phyloP scores from a whole-genome alignment of 2,113 vertebrate genomes.

The Callospermophilus lateralis region DNA sequence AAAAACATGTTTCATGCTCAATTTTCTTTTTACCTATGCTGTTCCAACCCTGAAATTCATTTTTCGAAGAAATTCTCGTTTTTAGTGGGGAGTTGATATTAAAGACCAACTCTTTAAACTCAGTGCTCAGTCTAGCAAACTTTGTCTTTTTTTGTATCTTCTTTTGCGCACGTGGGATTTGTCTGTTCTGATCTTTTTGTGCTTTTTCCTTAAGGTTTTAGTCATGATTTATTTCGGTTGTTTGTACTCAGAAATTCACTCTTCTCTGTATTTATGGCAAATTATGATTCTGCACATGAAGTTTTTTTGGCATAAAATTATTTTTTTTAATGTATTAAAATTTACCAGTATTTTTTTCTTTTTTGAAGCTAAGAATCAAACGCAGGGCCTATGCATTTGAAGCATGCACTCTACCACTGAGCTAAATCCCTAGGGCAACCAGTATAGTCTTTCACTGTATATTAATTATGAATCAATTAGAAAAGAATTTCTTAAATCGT shows the following conservation, averaged over 20 bases:
- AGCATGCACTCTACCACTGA: not conserved
- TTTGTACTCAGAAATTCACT: not conserved
- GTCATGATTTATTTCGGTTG: not conserved
- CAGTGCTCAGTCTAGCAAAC: not conserved
- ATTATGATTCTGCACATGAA: not conserved
- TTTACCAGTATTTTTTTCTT: not conserved
- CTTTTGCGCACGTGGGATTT: not conserved
- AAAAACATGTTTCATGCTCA: not conserved
- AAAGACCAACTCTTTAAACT: not conserved
- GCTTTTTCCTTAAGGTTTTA: not conserved
- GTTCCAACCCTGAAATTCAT: not conserved
- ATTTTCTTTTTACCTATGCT: not conserved
- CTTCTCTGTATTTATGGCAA: not conserved
- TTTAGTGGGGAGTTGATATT: not conserved
- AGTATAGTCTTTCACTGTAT: not conserved
- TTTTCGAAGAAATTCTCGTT: not conserved
- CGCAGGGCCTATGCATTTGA: not conserved
- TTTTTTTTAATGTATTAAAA: not conserved
- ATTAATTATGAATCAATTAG: not conserved
- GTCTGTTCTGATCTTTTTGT: not conserved
- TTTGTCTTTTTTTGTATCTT: not conserved
- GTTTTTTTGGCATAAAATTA: not conserved
- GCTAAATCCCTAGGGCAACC: not conserved
- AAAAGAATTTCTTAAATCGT: not conserved
- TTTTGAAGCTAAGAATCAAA: not conserved